Evolutionary conservation across 2,888 invertebrate species (phyloP), one percentile per base, ranked within the genome.

Genomic region (Lepidonotus clava): DNA sequence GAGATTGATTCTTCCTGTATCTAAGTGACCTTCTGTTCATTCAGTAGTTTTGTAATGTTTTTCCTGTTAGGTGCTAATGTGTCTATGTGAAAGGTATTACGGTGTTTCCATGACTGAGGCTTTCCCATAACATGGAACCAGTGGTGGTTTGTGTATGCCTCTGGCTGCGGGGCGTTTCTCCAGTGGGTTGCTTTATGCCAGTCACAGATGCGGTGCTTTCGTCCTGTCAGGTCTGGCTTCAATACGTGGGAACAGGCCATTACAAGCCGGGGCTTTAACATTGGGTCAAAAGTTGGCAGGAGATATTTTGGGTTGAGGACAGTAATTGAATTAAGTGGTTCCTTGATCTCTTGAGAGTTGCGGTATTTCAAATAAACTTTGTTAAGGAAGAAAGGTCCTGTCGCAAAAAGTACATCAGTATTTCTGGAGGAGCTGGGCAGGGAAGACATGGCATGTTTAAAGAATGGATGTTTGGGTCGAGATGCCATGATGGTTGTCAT

Each of bases 401-500:
- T 71, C 6, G 38, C 38, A 34, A 11, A 6, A 24, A 71, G 34
- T 6, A 71, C 71, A n/a, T 71, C 34, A 8, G 6, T n/a, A 6
- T 38, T 38, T 32, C 32, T 38, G 32, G 38, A 6, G 4, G 34
- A 32, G 4, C 4, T 18, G 18, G 6, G 6, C 6, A 71, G n/a
- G 6, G 71, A 71, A 6, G 77, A 51, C 14, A 89, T 84, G 36
- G 86, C 84, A n/a, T 51, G 4, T 51, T 86, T 36, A 28, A 89
- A 71, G 61, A 90, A 86, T 6, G 89, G 88, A 67, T 90, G 89
- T 14, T 66, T 56, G 6, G 87, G 77, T 1, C 61, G 77, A 61
- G 86, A 86, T n/a, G 87, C 88, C 77, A 90, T 87, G 85, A 89
- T 84, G 14, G 89, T 88, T 84, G 90, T 90, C 36, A 89, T 83